Conservation (phyloP, 2,888 invertebrate genomes). For the Meliscaeva auricollis region DNA sequence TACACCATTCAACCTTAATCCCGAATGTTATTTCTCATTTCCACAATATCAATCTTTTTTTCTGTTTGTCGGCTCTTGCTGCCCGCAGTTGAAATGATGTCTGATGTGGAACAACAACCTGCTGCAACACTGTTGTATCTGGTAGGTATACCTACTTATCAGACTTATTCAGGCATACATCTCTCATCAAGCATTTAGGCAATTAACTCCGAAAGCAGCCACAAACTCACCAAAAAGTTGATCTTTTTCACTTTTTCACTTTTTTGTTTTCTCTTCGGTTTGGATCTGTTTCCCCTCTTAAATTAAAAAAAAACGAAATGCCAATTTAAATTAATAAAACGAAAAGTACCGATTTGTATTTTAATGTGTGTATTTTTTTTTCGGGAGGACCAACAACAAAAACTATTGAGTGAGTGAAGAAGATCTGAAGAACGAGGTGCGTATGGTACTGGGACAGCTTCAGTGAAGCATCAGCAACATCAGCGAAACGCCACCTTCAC, state of each 20-base stretch:
- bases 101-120: conserved; percentile 25
- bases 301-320: conserved; percentile 74
- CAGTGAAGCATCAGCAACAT: conserved; percentile 29
- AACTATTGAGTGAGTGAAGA: background rate
- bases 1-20: conserved; percentile 70
- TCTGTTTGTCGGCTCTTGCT: conserved; percentile 57
- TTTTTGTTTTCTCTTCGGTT: conserved; percentile 24
- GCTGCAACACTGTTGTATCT: conserved; percentile 15
- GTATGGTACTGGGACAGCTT: conserved; percentile 25
- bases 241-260: conserved; percentile 10
- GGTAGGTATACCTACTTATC: conserved; percentile 58
- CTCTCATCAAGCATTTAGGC: conserved; percentile 70
- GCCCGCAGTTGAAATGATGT: background rate
- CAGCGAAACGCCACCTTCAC: conserved; percentile 66
- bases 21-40: conserved; percentile 66
- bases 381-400: conserved; percentile 30
- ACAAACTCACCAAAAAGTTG: conserved; percentile 27
- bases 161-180: conserved; percentile 46
- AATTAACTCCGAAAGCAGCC: conserved; percentile 66
- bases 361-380: conserved; percentile 23
- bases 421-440: conserved; percentile 35
- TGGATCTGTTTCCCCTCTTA: conserved; percentile 21
- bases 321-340: conserved; percentile 76
- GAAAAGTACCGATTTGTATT: conserved; percentile 63
- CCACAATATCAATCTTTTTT: conserved; percentile 64